phyloP scores from a whole-genome alignment of 2,797 vertebrate species.

The Melanotaenia trifasciata region DNA sequence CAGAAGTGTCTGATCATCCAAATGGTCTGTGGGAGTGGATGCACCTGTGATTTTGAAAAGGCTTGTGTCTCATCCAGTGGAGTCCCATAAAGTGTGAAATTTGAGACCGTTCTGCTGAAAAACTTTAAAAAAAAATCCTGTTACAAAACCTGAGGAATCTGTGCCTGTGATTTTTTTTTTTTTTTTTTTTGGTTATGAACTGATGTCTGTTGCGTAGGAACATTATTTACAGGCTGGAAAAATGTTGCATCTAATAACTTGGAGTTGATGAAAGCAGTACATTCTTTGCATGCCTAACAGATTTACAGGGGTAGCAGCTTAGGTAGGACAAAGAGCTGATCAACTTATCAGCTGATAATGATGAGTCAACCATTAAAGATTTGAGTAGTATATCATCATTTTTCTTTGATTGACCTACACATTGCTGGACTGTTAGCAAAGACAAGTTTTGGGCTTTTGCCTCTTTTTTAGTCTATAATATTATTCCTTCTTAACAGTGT shows the following conservation, averaged over 20 bases:
- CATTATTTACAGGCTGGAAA: constrained; percentile 36
- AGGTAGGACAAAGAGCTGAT: constrained; percentile 40
- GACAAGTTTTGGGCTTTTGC: constrained; percentile 3
- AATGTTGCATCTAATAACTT: constrained; percentile 35
- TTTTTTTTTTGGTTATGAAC: constrained; percentile 32
- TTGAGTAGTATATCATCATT: constrained; percentile 44
- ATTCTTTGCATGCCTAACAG: constrained; percentile 34
- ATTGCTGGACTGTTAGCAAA: constrained; percentile 17
- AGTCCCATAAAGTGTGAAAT: constrained; percentile 74
- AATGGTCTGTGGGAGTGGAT: constrained; percentile 52
- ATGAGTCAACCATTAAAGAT: constrained; percentile 47
- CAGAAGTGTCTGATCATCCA: constrained; percentile 46
- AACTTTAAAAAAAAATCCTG: constrained; percentile 69
- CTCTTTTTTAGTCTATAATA: neutral
- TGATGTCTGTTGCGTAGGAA: constrained; percentile 30
- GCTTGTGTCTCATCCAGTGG: constrained; percentile 44
- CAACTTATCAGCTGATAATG: constrained; percentile 56
- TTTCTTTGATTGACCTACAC: constrained; percentile 28
- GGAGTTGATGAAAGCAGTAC: constrained; percentile 37
- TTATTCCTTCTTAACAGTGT: neutral
- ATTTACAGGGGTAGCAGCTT: constrained; percentile 32
- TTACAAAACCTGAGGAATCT: constrained; percentile 48
- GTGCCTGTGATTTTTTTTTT: constrained; percentile 31
- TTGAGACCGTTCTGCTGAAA: constrained; percentile 54
- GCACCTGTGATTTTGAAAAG: constrained; percentile 73